Evolutionary conservation across 2,797 vertebrate species (phyloP), one percentile per base, ranked within the genome.

Genomic region (Hoplostethus atlanticus): DNA sequence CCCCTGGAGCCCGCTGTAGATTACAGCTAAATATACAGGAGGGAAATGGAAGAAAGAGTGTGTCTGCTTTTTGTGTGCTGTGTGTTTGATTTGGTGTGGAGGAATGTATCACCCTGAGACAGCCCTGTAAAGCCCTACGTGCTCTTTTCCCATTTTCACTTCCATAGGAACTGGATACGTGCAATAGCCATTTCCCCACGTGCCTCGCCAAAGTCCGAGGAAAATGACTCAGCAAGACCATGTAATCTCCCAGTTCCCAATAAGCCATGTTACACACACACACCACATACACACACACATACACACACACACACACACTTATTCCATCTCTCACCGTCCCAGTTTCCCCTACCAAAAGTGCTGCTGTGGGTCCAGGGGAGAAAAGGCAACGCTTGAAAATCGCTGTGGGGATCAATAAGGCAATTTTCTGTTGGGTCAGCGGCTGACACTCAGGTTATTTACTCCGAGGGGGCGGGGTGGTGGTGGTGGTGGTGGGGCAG

Each of bases 401-500:
- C 21, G 10, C 80, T 73, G 73, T 17, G 53, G 81, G 73, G 89
- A 93, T 93, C 92, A 93, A 93, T 93, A 91, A 85, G 80, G 80
- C 82, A 88, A 91, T 93, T 91, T 92, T 89, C 86, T 84, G 80
- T 81, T 42, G 30, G 89, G 87, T 89, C 90, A 91, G 83, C 65
- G 51, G 63, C 87, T 84, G 88, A 88, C 87, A 74, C 77, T 80
- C 60, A 1, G 84, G 85, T 91, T 91, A 88, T 93, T 93, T 91
- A 91, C 89, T 77, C 63, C 59, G 59, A 73, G 61, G 59, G 80
- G 69, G 47, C 12, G 31, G 55, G n/a, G 36, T 16, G 38, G 38
- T 17, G 34, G 63, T 0, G 30, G 25, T 59, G 40, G 59, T 6
- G 31, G 44, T 16, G 55, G 55, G 40, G 10, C 11, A 42, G 40